Conservation (phyloP, 1,140 invertebrate genomes). For the Acromyrmex heyeri region DNA sequence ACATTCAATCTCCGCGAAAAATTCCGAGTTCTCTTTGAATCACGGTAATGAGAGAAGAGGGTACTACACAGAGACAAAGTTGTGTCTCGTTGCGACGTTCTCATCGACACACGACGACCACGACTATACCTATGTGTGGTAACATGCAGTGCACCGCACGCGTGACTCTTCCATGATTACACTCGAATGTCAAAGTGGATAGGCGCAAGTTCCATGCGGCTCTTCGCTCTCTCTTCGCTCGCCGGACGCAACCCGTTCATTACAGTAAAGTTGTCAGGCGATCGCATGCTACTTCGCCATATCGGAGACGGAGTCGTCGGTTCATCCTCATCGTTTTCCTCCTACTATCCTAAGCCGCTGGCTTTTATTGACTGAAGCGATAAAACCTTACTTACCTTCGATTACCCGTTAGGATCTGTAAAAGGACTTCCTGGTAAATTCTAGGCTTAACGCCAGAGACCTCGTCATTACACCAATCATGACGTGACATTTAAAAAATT, state of each 20-base stretch:
- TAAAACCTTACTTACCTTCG: slow-evolving; percentile 40
- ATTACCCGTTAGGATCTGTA: slow-evolving; percentile 32
- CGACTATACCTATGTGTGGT: neutral
- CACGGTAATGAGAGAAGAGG: slow-evolving; percentile 2
- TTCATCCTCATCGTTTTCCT: slow-evolving; percentile 40
- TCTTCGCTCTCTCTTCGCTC: neutral
- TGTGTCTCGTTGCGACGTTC: neutral
- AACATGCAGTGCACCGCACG: neutral
- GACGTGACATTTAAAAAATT: neutral
- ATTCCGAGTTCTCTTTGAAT: neutral
- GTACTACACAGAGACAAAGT: neutral
- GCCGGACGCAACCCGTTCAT: slow-evolving; percentile 49
- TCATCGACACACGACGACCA: slow-evolving; percentile 2
- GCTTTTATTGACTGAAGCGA: slow-evolving; percentile 44
- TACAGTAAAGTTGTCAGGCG: slow-evolving; percentile 73
- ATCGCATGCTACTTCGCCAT: slow-evolving; percentile 64
- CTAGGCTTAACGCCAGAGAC: neutral
- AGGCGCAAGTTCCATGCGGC: slow-evolving; percentile 35
- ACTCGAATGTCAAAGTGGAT: slow-evolving; percentile 71
- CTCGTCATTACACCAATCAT: neutral
- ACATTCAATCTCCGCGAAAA: slow-evolving; percentile 14
- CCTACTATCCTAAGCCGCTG: neutral
- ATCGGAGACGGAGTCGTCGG: slow-evolving; percentile 21
- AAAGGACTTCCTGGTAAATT: slow-evolving; percentile 27
- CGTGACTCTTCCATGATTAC: slow-evolving; percentile 59